Conservation (phyloP, 2,888 invertebrate species). For the Pseudococcus viburni region DNA sequence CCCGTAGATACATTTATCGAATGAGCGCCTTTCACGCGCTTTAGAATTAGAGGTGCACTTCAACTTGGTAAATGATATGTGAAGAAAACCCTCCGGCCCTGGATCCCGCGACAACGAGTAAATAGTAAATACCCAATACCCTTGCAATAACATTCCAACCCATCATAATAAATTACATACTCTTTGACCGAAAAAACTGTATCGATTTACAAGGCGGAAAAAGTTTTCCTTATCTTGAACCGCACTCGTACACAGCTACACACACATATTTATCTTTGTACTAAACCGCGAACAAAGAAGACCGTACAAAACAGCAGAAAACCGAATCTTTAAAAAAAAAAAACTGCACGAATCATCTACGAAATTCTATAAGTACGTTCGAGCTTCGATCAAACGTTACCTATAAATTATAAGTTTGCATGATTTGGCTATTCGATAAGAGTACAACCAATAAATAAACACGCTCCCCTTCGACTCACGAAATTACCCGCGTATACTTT, state of each 20-base stretch:
- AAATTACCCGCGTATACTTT: not conserved
- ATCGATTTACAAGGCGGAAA: slow-evolving; percentile 31
- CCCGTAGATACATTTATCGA: not conserved
- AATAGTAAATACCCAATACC: not conserved
- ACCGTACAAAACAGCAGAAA: not conserved
- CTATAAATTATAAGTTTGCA: slow-evolving; percentile 14
- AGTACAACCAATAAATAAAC: not conserved
- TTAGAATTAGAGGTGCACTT: not conserved
- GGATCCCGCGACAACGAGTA: not conserved
- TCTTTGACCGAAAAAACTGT: slow-evolving; percentile 4
- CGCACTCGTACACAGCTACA: not conserved
- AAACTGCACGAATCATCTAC: not conserved
- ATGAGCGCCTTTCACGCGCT: not conserved
- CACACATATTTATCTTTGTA: not conserved
- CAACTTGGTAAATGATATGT: not conserved
- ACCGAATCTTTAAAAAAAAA: not conserved
- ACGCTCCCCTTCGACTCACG: not conserved
- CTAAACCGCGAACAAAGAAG: no score
- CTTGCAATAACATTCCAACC: not conserved
- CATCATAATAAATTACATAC: slow-evolving; percentile 17
- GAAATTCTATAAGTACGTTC: not conserved
- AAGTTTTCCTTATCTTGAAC: slow-evolving; percentile 13
- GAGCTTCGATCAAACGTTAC: slow-evolving; percentile 1
- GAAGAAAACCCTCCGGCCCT: not conserved
- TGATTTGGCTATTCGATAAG: slow-evolving; percentile 10